Base-by-base conservation (phyloP, 2,113 vertebrate genomes). In the Jaculus jaculus region DNA sequence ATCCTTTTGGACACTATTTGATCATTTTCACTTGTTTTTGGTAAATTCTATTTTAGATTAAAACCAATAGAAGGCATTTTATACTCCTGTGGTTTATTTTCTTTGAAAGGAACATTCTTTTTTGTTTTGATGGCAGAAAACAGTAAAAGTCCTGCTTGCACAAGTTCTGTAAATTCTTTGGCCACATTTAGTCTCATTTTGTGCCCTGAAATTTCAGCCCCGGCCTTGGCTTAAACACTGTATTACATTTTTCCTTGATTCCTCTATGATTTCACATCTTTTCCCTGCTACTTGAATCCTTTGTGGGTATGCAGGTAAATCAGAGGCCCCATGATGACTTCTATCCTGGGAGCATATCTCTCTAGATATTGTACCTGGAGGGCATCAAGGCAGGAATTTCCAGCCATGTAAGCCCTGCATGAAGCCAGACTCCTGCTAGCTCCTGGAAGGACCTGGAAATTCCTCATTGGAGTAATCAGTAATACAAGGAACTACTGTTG, bases 21-120 rank as follows among this genome's bases (percentile, higher is more conserved):
- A 96, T 95, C 93, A 84, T 97, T 96, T 96, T 94, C 78, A 92
- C 79, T 63, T 92, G 89, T 95, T 97, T 97, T 95, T 96, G 78
- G 97, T 97, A 91, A 92, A 90, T 94, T 96, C 79, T 92, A 91
- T 95, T 97, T 97, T 95, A 97, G 87, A 91, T 93, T 77, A 37
- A 96, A 98, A 93, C 24, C 68, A 96, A 89, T 96, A 90, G 54
- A 93, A 93, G 84, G 7, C 84, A 95, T 97, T 97, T 93, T 32
- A 96, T 96, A 88, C 51, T 75, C 37, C 37, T 89, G 30, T 21
- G 66, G 81, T 84, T 95, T 94, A 91, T 95, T 95, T 97, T 96
- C 90, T 96, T 89, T 95, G 91, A 75, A 97, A 97, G n/a, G 26
- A n/a, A 16, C 58, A 92, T 61, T 24, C 32, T 65, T 97, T 95